Conservation (phyloP, 2,888 invertebrate genomes). For the Bugula neritina region DNA sequence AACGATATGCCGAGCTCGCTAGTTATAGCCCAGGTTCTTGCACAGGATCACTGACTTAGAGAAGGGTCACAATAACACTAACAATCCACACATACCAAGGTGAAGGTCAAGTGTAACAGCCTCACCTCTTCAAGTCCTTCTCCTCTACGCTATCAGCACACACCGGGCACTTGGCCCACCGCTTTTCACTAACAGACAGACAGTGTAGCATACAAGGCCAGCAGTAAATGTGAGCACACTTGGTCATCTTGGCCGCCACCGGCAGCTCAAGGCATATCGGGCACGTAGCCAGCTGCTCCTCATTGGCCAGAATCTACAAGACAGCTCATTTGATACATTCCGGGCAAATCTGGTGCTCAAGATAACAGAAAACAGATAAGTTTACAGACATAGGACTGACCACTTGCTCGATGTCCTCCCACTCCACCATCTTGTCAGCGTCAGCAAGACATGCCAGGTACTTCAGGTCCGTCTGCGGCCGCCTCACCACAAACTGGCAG, state of each 20-base stretch:
- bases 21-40: no score
- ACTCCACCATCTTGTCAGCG: constrained; percentile 83
- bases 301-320: constrained; percentile 22
- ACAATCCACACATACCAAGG: not conserved
- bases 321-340: not conserved
- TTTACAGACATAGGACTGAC: no score
- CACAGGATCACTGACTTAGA: no score
- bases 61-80: no score
- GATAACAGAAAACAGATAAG: no score
- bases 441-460: constrained; percentile 71
- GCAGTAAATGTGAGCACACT: constrained; percentile 92
- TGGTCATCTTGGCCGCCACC: constrained; percentile 72
- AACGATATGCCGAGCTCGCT: no score
- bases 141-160: constrained; percentile 77
- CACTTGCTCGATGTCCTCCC: constrained; percentile 88
- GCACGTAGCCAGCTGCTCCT: constrained; percentile 62
- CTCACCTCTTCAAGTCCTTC: constrained; percentile 74
- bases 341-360: no score
- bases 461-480: constrained; percentile 61
- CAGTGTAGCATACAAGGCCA: constrained; percentile 93
- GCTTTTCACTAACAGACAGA: constrained; percentile 70
- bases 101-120: not conserved
- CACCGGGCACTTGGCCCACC: constrained; percentile 82
- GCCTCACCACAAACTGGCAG: constrained; percentile 89
- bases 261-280: constrained; percentile 87